These are phyloP conservation scores for Operophtera brumata DNA, from an alignment of 2,888 invertebrate species.

Conservation along the genomic window DNA sequence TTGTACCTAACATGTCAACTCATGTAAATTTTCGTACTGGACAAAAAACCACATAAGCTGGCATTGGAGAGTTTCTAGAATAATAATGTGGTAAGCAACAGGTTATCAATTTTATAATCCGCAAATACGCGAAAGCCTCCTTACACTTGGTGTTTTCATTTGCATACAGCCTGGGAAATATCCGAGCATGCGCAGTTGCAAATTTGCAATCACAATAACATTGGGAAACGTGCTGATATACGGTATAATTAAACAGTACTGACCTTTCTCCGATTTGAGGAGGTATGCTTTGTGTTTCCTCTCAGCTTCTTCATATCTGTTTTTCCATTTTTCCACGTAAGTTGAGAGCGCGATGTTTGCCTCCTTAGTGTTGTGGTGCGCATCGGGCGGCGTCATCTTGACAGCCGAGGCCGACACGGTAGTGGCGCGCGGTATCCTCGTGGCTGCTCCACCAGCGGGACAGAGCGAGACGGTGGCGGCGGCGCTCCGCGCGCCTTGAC, in stretches of 20 bases:
- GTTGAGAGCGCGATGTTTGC: conserved; percentile 74
- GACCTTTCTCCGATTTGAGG: conserved; percentile 86
- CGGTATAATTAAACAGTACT: conserved; percentile 45
- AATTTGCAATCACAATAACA: conserved; percentile 39
- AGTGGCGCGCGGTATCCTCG: conserved; percentile 77
- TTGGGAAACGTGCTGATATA: background rate
- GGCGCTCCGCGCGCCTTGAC: conserved; percentile 70
- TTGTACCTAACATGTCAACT: background rate
- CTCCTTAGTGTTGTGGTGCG: conserved; percentile 73
- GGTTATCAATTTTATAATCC: conserved; percentile 70
- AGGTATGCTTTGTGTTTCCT: conserved; percentile 84
- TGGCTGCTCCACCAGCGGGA: conserved; percentile 59
- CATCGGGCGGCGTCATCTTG: conserved; percentile 77
- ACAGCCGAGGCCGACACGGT: conserved; percentile 61
- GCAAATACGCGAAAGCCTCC: conserved; percentile 73
- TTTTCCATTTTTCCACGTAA: conserved; percentile 83
- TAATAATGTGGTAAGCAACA: conserved; percentile 71
- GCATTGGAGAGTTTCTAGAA: conserved; percentile 60
- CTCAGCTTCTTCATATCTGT: conserved; percentile 86
- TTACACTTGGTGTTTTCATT: conserved; percentile 62
- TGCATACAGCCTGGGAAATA: conserved; percentile 58
- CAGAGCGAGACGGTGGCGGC: conserved; percentile 60
- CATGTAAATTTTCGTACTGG: background rate
- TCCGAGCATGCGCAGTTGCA: conserved; percentile 67
- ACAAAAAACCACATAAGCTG: conserved; percentile 38